phyloP scores from a whole-genome alignment of 2,113 vertebrate genomes.

The Parus major region DNA sequence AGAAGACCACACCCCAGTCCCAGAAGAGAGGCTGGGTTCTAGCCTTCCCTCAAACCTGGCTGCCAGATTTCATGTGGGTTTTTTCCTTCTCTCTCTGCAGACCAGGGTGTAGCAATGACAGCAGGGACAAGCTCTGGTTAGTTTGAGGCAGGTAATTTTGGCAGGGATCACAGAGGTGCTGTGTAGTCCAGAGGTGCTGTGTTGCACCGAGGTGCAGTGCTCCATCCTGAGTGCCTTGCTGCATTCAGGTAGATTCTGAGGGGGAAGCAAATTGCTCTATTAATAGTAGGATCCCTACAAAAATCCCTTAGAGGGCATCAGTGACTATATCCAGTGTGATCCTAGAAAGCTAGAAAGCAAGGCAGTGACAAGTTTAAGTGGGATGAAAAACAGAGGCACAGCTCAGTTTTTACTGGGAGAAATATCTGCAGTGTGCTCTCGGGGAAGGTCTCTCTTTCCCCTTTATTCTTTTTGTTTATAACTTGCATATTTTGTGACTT shows the following conservation, averaged over 20 bases:
- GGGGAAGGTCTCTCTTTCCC: neutral
- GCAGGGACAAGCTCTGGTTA: neutral
- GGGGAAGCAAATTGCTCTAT: neutral
- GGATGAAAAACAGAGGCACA: neutral
- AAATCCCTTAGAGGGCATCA: neutral
- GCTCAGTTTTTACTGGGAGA: neutral
- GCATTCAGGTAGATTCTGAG: neutral
- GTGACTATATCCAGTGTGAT: neutral
- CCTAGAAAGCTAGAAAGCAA: neutral
- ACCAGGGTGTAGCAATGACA: neutral
- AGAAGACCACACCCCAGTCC: neutral
- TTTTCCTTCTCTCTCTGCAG: neutral
- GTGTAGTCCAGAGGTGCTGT: neutral
- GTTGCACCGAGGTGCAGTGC: rapidly evolving
- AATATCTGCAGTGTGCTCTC: neutral
- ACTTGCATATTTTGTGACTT: neutral
- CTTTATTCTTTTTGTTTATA: neutral
- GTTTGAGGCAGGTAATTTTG: neutral
- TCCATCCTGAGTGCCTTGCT: neutral
- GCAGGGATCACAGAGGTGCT: neutral
- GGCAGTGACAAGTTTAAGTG: neutral
- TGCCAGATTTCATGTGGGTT: rapidly evolving
- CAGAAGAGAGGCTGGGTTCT: neutral
- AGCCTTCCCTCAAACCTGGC: neutral
- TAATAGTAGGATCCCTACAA: neutral